A percentile compares a stretch with the other conserved stretches of the same genome.
These are phyloP conservation scores for Gymnoscopelus braueri DNA, from an alignment of 2,797 vertebrate species.

Conservation along the genomic window DNA sequence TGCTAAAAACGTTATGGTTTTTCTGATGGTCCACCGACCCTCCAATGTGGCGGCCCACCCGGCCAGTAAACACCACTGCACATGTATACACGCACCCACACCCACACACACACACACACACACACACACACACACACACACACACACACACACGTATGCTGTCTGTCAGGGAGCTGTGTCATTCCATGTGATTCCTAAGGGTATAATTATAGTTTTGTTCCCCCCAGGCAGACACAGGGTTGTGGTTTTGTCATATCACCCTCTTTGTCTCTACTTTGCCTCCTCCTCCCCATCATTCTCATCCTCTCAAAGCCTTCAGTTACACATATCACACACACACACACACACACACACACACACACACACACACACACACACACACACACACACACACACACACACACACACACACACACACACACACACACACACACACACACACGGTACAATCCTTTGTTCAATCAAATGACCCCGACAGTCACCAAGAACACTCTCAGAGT, in stretches of 20 bases:
- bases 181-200: slow-evolving; percentile 12
- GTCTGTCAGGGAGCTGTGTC: background rate
- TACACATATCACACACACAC: background rate
- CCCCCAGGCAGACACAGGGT: background rate
- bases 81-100: background rate
- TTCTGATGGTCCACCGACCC: no score
- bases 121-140: background rate
- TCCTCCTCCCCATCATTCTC: background rate
- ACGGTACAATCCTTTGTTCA: background rate
- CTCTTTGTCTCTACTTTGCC: background rate
- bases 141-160: background rate
- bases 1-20: no score
- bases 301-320: slow-evolving; percentile 4
- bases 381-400: no score
- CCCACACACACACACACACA: slow-evolving; percentile 5
- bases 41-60: no score
- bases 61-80: no score
- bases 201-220: slow-evolving; percentile 24
- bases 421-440: slow-evolving; percentile 10
- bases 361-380: slow-evolving; percentile 11
- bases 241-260: slow-evolving; percentile 17
- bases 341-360: background rate
- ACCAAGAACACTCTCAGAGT: no score
- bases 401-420: background rate
- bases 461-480: no score